Base-by-base conservation (phyloP, 2,888 invertebrate species). In the Oxycera nigricornis region DNA sequence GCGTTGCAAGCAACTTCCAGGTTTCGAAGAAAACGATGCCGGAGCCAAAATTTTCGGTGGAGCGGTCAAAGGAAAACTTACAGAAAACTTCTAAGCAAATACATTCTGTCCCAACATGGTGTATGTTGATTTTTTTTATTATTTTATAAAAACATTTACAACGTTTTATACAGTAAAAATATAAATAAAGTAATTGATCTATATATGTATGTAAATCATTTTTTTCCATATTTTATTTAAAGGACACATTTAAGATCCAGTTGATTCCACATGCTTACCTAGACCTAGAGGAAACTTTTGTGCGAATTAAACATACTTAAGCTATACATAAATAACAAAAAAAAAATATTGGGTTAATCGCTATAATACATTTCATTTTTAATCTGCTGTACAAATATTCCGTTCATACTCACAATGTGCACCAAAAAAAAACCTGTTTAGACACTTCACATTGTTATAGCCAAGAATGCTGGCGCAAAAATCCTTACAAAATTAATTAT, bases 31-130 rank as follows among this genome's bases (percentile, higher is more conserved):
- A 81, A 91, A 90, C 79, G 85, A 88, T 77, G 85, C 85, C 79
- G 90, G 90, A 22, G 90, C 90, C 14, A 86, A 87, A 78, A 78
- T 81, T 39, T 90, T 88, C 82, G 90, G 88, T 39, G 88, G 88
- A 79, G 86, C 87, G 46, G 88, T 90, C 0, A 87, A 84, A 79
- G 88, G 87, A 78, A 89, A 89, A 79, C 77, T 87, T 68, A 84
- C 85, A 41, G 76, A 77, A 46, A 72, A 59, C 50, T 70, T 75
- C 11, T 75, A 74, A 75, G 26, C 50, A n/a, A 11, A n/a, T 17
- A 55, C 24, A 55, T 24, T 20, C 20, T 50, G 9, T 24, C 4
- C 20, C 6, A 55, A 24, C 24, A 20, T 14, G 9, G 6, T 50
- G 9, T 50, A 14, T 50, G 4, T 24, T 9, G 2, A 55, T 55